Evolutionary conservation across 2,113 vertebrate species (phyloP).

Genomic region (Sclerurus mexicanus): DNA sequence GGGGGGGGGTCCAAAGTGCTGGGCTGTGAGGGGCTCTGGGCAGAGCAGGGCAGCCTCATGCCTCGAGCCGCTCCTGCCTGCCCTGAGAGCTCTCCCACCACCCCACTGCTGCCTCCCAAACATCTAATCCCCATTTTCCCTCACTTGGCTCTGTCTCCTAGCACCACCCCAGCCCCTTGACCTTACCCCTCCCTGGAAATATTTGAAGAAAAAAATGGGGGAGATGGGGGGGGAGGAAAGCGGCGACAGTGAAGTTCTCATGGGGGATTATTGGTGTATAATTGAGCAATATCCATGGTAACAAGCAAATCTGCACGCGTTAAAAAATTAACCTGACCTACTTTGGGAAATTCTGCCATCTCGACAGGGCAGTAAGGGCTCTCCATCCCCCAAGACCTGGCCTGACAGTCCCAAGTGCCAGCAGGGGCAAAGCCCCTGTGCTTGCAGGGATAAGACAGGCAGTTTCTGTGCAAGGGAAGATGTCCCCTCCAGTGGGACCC

Average conservation of each 20-base stretch:
- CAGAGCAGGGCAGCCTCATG: not conserved
- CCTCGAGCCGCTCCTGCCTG: not conserved
- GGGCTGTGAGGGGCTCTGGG: not conserved
- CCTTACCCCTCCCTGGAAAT: not conserved
- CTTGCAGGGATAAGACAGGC: not conserved
- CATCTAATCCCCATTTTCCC: not conserved
- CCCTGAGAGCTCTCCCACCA: not conserved
- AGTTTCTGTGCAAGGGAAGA: not conserved
- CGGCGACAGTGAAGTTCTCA: not conserved
- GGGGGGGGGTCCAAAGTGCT: rapidly evolving
- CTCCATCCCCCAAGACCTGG: rapidly evolving
- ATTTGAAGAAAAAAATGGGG: not conserved
- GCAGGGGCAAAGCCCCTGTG: not conserved
- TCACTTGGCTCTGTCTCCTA: not conserved
- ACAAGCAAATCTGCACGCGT: conserved; percentile 42
- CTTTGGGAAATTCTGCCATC: conserved; percentile 49
- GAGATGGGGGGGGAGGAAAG: not conserved
- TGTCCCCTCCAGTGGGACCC: not conserved
- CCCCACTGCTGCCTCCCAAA: not conserved
- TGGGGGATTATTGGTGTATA: conserved; percentile 63
- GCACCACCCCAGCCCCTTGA: not conserved
- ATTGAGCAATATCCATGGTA: conserved; percentile 70
- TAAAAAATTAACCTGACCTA: conserved; percentile 68
- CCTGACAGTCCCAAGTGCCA: not conserved
- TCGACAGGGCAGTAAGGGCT: not conserved